Base-by-base conservation (phyloP, 2,888 invertebrate genomes). In the Deilephila elpenor region DNA sequence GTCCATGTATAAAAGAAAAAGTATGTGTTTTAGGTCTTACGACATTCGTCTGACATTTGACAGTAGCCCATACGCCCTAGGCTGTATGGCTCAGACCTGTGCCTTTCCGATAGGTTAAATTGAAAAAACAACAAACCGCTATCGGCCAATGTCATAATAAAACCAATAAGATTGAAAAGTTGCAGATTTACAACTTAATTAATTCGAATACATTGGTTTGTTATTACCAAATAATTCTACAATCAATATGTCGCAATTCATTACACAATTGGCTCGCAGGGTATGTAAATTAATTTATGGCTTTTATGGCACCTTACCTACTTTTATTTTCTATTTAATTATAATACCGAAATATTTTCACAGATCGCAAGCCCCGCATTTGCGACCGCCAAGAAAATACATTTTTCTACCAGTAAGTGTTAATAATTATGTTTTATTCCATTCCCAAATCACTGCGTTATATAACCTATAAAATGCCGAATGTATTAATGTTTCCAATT, bases 321-420 rank as follows among this genome's bases (percentile, higher is more conserved):
- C 25, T 25, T 59, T 60, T 56, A 62, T 37, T 61, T 32, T 67
- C 72, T 75, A 29, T 62, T 71, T 60, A 70, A n/a, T 60, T 37
- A 73, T 25, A 29, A n/a, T 59, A 56, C 19, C 7, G 5, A 71
- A 73, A 67, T 71, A 73, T 75, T 75, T 70, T 80, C 76, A 44
- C 77, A 93, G 93, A 86, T 92, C 20, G 71, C 91, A 4, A 59
- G 86, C 7, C 91, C 93, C 59, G 86, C 86, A 0, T 74, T 88
- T 62, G 78, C 90, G 1, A 78, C 85, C 2, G 79, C 84, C 11
- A 91, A 88, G 77, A 89, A 79, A 71, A 77, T 84, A 1, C 89
- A 89, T 74, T 90, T 93, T 74, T 92, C 91, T 2, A 91, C 93
- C 5, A 89, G 93, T 94, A 86, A 91, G 93, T 91, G 29, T 53